These are phyloP conservation scores for Cephalotes varians DNA, from an alignment of 2,888 invertebrate species.

Conservation along the genomic window DNA sequence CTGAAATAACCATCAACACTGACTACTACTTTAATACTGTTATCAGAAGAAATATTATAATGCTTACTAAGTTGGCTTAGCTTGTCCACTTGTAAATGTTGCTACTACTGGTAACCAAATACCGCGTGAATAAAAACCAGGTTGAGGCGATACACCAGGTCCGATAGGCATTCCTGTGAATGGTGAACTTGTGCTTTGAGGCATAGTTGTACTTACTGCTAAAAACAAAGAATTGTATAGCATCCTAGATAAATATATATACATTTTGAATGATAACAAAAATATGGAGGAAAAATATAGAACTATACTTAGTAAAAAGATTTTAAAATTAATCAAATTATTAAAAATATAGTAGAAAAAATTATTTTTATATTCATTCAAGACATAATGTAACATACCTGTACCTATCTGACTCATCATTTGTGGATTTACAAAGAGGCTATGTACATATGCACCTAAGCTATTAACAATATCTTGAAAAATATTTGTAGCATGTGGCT, in stretches of 20 bases:
- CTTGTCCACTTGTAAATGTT: slow-evolving; percentile 93
- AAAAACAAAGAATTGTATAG: slow-evolving; percentile 1
- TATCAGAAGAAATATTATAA: slow-evolving; percentile 24
- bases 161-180: slow-evolving; percentile 90
- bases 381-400: slow-evolving; percentile 69
- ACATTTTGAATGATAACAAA: not conserved
- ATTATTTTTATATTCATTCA: not conserved
- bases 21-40: slow-evolving; percentile 29
- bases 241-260: not conserved
- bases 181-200: slow-evolving; percentile 89
- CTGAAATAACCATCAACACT: slow-evolving; percentile 86
- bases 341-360: not conserved
- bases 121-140: slow-evolving; percentile 97
- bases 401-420: slow-evolving; percentile 87
- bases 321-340: slow-evolving; percentile 1
- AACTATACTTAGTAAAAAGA: not conserved
- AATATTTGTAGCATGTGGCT: slow-evolving; percentile 96
- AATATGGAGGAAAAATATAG: no score
- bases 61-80: slow-evolving; percentile 96
- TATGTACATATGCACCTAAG: slow-evolving; percentile 97
- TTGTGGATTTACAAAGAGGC: slow-evolving; percentile 92
- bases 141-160: slow-evolving; percentile 94
- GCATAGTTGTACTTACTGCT: slow-evolving; percentile 80
- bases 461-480: slow-evolving; percentile 98
- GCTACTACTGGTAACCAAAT: slow-evolving; percentile 96